Conservation (phyloP, 2,797 vertebrate species). For the Ibycter americanus region DNA sequence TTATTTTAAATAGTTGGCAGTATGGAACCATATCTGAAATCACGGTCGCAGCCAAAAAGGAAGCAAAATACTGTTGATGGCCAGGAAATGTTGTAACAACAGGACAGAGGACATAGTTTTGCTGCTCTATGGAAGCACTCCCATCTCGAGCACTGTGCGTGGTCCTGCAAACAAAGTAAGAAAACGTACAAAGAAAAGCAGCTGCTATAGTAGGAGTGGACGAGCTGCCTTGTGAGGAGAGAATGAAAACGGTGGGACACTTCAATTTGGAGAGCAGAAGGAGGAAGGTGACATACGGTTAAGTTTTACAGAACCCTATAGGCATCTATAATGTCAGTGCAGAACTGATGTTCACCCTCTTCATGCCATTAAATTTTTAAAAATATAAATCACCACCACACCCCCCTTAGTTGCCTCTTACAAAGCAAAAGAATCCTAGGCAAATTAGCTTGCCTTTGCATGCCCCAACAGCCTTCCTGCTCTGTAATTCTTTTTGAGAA, state of each 20-base stretch:
- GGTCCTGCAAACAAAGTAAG: background rate
- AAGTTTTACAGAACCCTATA: background rate
- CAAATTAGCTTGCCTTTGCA: background rate
- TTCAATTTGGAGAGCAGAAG: background rate
- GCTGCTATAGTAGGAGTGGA: background rate
- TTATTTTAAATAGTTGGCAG: background rate
- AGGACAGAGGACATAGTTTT: background rate
- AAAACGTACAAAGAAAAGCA: background rate
- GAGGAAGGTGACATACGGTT: background rate
- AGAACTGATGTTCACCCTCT: background rate
- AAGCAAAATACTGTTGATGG: background rate
- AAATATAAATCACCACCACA: background rate
- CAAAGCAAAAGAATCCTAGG: background rate
- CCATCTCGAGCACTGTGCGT: background rate
- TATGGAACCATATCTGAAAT: background rate
- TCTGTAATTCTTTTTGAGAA: background rate
- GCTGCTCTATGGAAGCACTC: background rate
- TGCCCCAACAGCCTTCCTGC: background rate
- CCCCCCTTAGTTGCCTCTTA: background rate
- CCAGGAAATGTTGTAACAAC: background rate
- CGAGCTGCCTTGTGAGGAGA: background rate
- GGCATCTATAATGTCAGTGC: background rate
- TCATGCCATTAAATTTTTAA: accelerated
- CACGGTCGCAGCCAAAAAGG: background rate
- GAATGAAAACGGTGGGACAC: background rate